Conservation (phyloP, 2,888 invertebrate species). For the Lamellibrachia columna region DNA sequence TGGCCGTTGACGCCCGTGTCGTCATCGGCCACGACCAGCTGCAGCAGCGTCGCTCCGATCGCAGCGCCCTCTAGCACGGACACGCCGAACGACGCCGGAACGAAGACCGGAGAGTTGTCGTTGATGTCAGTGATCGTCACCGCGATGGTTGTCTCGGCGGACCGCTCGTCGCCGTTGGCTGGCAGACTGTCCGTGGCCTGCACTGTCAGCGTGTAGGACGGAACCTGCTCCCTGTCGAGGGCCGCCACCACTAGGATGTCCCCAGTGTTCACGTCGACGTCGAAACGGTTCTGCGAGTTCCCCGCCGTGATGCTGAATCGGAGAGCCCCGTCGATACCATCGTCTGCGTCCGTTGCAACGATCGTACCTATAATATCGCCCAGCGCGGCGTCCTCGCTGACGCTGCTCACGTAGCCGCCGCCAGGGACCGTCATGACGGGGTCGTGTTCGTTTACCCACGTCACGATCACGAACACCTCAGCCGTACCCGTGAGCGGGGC, state of each 20-base stretch:
- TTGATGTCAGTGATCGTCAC: constrained; percentile 51
- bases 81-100: constrained; percentile 43
- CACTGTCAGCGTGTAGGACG: constrained; percentile 41
- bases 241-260: constrained; percentile 36
- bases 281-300: constrained; percentile 49
- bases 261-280: constrained; percentile 34
- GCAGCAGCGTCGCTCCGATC: constrained; percentile 41
- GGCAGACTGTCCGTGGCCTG: constrained; percentile 40
- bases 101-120: constrained; percentile 51
- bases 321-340: constrained; percentile 45
- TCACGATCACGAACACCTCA: constrained; percentile 43
- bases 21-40: constrained; percentile 47
- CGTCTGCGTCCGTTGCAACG: constrained; percentile 50
- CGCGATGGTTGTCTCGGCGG: constrained; percentile 42
- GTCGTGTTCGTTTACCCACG: constrained; percentile 54
- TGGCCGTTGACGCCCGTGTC: constrained; percentile 48
- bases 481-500: constrained; percentile 43
- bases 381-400: constrained; percentile 46
- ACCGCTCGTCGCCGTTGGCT: constrained; percentile 39
- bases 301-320: constrained; percentile 49
- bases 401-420: constrained; percentile 44
- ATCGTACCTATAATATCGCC: constrained; percentile 46
- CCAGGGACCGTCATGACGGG: constrained; percentile 44
- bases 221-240: constrained; percentile 44
- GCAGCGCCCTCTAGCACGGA: constrained; percentile 49